phyloP scores from a whole-genome alignment of 2,888 invertebrate genomes.

The Acrobasis suavella region DNA sequence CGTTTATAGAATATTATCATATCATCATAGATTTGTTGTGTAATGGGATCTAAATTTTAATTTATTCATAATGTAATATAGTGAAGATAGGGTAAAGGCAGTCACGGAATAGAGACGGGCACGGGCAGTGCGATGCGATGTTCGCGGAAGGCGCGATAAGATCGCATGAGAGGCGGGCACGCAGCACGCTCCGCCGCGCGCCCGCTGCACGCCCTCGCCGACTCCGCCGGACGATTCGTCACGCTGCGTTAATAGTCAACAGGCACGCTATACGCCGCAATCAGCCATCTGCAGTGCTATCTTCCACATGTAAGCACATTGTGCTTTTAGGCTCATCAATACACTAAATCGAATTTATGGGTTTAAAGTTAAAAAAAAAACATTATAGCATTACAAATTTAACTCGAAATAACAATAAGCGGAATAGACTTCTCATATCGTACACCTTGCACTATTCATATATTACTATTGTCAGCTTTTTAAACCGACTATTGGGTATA shows the following conservation, averaged over 20 bases:
- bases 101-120: conserved; percentile 71
- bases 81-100: conserved; percentile 58
- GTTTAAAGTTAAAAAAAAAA: too few relatives aligned
- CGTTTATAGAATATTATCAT: conserved; percentile 36
- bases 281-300: conserved; percentile 70
- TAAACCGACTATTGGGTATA: too few relatives aligned
- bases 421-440: too few relatives aligned
- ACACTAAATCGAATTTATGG: too few relatives aligned
- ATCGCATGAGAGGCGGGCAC: conserved; percentile 78
- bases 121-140: conserved; percentile 74
- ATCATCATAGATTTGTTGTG: conserved; percentile 24
- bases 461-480: too few relatives aligned
- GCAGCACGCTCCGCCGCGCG: conserved; percentile 50
- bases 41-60: conserved; percentile 47
- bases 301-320: conserved; percentile 30
- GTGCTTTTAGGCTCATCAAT: background rate
- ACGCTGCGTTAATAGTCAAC: conserved; percentile 79
- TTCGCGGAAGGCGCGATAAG: conserved; percentile 79
- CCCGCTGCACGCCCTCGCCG: conserved; percentile 42
- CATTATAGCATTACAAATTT: too few relatives aligned
- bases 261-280: conserved; percentile 80
- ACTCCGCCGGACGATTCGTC: conserved; percentile 73
- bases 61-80: conserved; percentile 57
- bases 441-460: too few relatives aligned
- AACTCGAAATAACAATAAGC: too few relatives aligned